A percentile compares a stretch with the other conserved stretches of the same genome.
phyloP scores from a whole-genome alignment of 1,140 invertebrate genomes.

The Drosophila sproati region DNA sequence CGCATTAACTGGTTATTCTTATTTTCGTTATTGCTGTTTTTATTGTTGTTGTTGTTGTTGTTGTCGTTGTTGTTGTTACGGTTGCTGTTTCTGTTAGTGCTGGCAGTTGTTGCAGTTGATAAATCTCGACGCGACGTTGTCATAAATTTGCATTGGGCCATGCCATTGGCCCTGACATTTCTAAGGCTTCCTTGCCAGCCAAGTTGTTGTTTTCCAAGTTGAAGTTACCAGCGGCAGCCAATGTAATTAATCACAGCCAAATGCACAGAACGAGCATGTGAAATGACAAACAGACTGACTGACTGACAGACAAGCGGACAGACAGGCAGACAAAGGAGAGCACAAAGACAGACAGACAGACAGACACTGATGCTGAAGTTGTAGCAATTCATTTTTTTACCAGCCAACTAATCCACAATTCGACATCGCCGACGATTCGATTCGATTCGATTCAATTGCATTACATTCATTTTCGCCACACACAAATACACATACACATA shows the following conservation, averaged over 20 bases:
- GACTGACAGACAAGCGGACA: conserved; percentile 32
- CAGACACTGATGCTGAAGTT: conserved; percentile 50
- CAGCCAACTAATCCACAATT: conserved; percentile 74
- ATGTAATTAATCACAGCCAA: conserved; percentile 83
- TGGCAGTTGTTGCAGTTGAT: conserved; percentile 70
- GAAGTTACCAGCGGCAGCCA: conserved; percentile 63
- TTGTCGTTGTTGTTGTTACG: background rate
- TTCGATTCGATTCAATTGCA: conserved; percentile 37
- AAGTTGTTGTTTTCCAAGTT: conserved; percentile 35
- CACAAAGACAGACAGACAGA: conserved; percentile 10
- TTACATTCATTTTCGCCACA: conserved; percentile 67
- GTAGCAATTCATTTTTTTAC: conserved; percentile 57
- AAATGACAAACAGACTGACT: conserved; percentile 67
- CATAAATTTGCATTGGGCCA: conserved; percentile 82
- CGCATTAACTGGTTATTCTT: conserved; percentile 71
- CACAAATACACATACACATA: conserved; percentile 43
- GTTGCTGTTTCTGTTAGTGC: conserved; percentile 43
- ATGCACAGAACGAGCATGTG: conserved; percentile 78
- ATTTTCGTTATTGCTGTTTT: conserved; percentile 13
- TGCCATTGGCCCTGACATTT: conserved; percentile 82
- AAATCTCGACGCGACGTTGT: conserved; percentile 77
- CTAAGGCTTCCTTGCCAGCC: conserved; percentile 74
- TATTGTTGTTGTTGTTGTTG: conserved; percentile 8
- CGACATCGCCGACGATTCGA: conserved; percentile 47
- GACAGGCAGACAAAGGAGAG: conserved; percentile 24